A percentile compares a stretch with the other conserved stretches of the same genome.
phyloP scores from a whole-genome alignment of 2,888 invertebrate genomes.

The Trichogramma dendrolimi region DNA sequence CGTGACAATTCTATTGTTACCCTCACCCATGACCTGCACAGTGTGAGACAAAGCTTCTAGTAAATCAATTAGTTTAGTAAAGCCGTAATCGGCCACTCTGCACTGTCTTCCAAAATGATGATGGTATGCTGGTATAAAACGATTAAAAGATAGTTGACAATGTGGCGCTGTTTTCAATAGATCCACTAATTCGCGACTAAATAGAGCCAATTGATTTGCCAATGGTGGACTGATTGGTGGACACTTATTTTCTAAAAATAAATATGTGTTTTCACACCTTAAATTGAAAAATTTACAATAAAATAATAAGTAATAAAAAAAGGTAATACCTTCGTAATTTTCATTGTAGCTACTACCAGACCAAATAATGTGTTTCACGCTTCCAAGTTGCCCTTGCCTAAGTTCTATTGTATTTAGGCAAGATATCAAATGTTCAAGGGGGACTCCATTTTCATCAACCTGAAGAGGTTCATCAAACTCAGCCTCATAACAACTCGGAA shows the following conservation, averaged over 20 bases:
- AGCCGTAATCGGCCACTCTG: conserved; percentile 94
- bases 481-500: conserved; percentile 76
- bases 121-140: conserved; percentile 92
- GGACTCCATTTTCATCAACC: conserved; percentile 71
- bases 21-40: conserved; percentile 87
- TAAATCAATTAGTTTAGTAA: conserved; percentile 84
- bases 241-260: conserved; percentile 51
- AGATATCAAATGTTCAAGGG: conserved; percentile 84
- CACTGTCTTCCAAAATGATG: conserved; percentile 95
- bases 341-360: conserved; percentile 41
- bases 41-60: conserved; percentile 83
- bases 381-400: conserved; percentile 51
- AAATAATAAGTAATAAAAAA: background rate
- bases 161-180: conserved; percentile 75
- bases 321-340: conserved; percentile 43
- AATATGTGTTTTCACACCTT: background rate
- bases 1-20: conserved; percentile 80
- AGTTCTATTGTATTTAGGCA: conserved; percentile 73
- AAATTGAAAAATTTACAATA: background rate
- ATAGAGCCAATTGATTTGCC: conserved; percentile 70
- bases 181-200: conserved; percentile 84
- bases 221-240: conserved; percentile 60
- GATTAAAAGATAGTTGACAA: conserved; percentile 76
- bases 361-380: conserved; percentile 58
- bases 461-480: conserved; percentile 63